These are phyloP conservation scores for Acanthornis magna DNA, from an alignment of 2,797 vertebrate species.

Conservation along the genomic window DNA sequence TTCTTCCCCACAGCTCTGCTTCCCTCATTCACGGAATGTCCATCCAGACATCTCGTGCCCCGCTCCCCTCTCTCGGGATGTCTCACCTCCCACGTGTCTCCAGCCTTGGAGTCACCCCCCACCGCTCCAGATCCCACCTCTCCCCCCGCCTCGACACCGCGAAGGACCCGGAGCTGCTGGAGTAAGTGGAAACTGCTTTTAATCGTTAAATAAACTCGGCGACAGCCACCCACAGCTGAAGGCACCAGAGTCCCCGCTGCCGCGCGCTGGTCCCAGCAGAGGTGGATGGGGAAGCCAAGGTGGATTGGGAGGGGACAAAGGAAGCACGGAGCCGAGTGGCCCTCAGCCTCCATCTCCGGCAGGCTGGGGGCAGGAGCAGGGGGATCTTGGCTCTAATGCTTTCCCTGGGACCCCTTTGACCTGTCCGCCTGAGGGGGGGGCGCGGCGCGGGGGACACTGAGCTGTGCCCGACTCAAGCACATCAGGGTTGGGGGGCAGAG, in stretches of 20 bases:
- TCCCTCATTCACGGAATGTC: neutral
- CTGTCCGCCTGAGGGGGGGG: neutral
- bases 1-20: neutral
- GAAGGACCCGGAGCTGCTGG: neutral
- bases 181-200: constrained; percentile 64
- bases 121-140: neutral
- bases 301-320: neutral
- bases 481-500: neutral
- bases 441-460: neutral
- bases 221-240: constrained; percentile 32
- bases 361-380: neutral
- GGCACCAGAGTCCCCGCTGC: constrained; percentile 48
- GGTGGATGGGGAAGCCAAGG: constrained; percentile 57
- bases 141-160: neutral
- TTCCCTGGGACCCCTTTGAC: neutral
- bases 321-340: neutral
- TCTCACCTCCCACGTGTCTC: neutral
- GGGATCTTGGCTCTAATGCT: neutral
- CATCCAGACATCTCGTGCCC: neutral
- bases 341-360: neutral
- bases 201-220: constrained; percentile 53
- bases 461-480: neutral
- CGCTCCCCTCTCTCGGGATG: neutral
- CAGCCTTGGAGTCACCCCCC: neutral
- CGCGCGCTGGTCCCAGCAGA: constrained; percentile 9